Conservation (phyloP, 2,888 invertebrate species). For the Lysandra bellargus region DNA sequence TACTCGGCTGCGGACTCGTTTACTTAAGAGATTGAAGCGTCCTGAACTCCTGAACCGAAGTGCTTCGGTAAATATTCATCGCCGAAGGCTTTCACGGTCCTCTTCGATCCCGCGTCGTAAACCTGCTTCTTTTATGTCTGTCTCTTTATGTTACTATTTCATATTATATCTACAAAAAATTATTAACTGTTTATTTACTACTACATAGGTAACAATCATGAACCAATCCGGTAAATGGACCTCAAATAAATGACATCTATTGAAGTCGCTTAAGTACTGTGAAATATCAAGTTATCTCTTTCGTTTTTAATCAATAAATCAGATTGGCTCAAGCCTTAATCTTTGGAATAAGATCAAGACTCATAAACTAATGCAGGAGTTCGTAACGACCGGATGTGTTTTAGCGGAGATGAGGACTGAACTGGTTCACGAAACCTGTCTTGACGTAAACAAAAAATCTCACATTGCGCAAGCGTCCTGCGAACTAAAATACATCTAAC, state of each 20-base stretch:
- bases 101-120: neutral
- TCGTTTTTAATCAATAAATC: too few relatives aligned
- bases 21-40: neutral
- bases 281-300: too few relatives aligned
- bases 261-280: too few relatives aligned
- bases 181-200: neutral
- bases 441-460: neutral
- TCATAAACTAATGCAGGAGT: neutral
- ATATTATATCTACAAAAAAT: neutral
- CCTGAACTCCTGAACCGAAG: neutral
- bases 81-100: neutral
- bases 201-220: neutral
- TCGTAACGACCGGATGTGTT: neutral
- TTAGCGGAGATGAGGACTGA: neutral
- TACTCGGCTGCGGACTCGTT: neutral
- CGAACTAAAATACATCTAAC: neutral
- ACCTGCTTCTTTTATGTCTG: neutral
- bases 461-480: neutral
- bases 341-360: neutral
- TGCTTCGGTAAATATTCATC: constrained; percentile 8
- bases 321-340: too few relatives aligned
- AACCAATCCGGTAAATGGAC: too few relatives aligned
- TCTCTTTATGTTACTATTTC: neutral
- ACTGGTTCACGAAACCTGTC: constrained; percentile 11
- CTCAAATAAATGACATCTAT: too few relatives aligned